phyloP scores from a whole-genome alignment of 1,140 invertebrate genomes.

The Arion vulgaris region DNA sequence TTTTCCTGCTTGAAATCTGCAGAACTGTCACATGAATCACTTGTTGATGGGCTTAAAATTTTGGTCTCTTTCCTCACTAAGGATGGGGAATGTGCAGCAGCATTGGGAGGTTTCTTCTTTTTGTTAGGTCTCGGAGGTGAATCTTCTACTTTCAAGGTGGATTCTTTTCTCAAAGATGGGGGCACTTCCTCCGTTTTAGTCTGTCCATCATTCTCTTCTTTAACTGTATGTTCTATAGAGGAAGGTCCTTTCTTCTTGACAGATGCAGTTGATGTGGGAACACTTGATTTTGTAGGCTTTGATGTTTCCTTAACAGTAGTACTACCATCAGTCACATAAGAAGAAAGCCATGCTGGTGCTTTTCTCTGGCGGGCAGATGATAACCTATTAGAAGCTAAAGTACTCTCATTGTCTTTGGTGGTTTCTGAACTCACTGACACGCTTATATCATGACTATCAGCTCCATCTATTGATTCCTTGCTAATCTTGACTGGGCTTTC shows the following conservation, averaged over 20 bases:
- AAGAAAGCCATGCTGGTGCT: slow-evolving; percentile 34
- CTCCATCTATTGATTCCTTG: background rate
- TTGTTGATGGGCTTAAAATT: slow-evolving; percentile 10
- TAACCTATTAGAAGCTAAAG: background rate
- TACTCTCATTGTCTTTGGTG: background rate
- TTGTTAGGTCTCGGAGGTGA: background rate
- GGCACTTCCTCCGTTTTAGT: background rate
- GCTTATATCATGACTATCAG: background rate
- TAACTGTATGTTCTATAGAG: background rate
- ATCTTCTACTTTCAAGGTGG: slow-evolving; percentile 26
- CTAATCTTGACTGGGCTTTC: slow-evolving; percentile 21
- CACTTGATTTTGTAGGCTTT: background rate
- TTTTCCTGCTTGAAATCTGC: background rate
- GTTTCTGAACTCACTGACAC: background rate
- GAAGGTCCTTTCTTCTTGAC: background rate
- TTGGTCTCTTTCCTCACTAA: slow-evolving; percentile 21
- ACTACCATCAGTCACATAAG: slow-evolving; percentile 26
- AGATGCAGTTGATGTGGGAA: background rate
- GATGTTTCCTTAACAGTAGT: slow-evolving; percentile 17
- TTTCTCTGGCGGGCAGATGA: slow-evolving; percentile 22
- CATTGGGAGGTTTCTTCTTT: background rate
- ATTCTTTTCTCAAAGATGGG: slow-evolving; percentile 7
- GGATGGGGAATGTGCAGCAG: background rate
- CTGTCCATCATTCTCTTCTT: background rate
- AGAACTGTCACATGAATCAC: background rate